Evolutionary conservation across 2,888 invertebrate genomes (phyloP), one percentile per base, ranked within the genome.

Genomic region (Ornithoptera alexandrae): DNA sequence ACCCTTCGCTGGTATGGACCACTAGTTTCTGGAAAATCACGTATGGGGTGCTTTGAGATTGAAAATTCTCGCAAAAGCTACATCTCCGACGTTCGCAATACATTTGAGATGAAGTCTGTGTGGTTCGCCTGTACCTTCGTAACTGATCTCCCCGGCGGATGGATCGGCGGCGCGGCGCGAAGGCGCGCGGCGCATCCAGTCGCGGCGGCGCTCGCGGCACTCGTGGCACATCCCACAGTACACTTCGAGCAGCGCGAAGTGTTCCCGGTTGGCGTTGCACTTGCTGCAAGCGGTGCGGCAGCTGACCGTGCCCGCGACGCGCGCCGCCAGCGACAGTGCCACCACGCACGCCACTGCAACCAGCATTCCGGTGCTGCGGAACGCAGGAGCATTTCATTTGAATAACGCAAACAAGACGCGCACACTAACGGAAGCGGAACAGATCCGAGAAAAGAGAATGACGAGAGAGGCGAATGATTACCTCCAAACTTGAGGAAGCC

Each of bases 191-290:
- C 70, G 61, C 42, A 71, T 66, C 56, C 77, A 75, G 71, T 84
- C 84, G 36, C 80, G 74, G 10, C 83, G 74, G 53, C 83, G 75
- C 66, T 78, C 79, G 71, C 83, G 83, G 74, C 90, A 90, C 74
- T 90, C 90, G 18, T 80, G 74, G 74, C 90, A 90, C 90, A 90
- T 89, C 30, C 86, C 81, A 74, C 90, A 90, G 81, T 89, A 85
- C 36, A 90, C 84, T 68, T 88, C 85, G 62, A 87, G 67, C n/a
- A 87, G 67, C 0, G 78, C 75, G 0, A 77, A 72, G 17, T 77
- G 76, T 18, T 79, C 81, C 6, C 65, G 60, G 24, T 62, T 73
- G 53, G 78, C 76, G 53, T 74, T 75, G 74, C 90, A 90, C n/a
- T 76, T 77, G 20, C 74, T 76, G 76, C 90, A 90, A 0, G 90